Evolutionary conservation across 2,113 vertebrate species (phyloP).

Genomic region (Notothenia coriiceps): DNA sequence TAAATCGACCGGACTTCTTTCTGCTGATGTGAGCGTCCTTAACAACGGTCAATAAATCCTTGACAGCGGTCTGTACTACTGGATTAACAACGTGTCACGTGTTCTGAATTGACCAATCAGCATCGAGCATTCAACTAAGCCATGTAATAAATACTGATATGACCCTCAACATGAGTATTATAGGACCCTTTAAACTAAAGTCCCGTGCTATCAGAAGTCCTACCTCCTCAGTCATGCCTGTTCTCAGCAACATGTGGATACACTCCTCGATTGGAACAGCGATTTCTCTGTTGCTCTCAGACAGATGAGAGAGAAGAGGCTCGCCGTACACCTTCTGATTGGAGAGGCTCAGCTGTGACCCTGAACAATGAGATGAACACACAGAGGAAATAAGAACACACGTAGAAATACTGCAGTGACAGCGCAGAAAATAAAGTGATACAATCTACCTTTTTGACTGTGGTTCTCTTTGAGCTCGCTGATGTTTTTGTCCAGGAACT

Average conservation of each 20-base stretch:
- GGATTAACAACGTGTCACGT: too few relatives aligned
- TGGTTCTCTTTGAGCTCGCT: constrained; percentile 90
- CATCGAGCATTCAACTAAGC: too few relatives aligned
- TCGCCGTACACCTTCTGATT: constrained; percentile 88
- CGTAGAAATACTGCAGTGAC: not conserved
- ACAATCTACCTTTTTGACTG: constrained; percentile 81
- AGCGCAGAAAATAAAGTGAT: not conserved
- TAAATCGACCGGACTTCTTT: too few relatives aligned
- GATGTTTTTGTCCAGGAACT: constrained; percentile 88
- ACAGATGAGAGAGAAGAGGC: constrained; percentile 87
- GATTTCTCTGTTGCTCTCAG: constrained; percentile 85
- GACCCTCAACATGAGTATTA: too few relatives aligned
- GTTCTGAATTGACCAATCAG: too few relatives aligned
- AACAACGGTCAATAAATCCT: too few relatives aligned
- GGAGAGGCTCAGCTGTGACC: constrained; percentile 35
- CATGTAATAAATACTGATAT: too few relatives aligned
- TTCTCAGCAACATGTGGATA: constrained; percentile 90
- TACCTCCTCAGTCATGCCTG: constrained; percentile 94
- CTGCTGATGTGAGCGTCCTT: too few relatives aligned
- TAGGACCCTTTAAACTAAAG: too few relatives aligned
- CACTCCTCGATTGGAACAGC: constrained; percentile 94
- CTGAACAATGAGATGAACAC: constrained; percentile 46
- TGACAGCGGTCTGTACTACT: too few relatives aligned
- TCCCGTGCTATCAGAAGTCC: not conserved
- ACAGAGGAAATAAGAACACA: constrained; percentile 2